Base-by-base conservation (phyloP, 2,888 invertebrate genomes). In the Tuta absoluta region DNA sequence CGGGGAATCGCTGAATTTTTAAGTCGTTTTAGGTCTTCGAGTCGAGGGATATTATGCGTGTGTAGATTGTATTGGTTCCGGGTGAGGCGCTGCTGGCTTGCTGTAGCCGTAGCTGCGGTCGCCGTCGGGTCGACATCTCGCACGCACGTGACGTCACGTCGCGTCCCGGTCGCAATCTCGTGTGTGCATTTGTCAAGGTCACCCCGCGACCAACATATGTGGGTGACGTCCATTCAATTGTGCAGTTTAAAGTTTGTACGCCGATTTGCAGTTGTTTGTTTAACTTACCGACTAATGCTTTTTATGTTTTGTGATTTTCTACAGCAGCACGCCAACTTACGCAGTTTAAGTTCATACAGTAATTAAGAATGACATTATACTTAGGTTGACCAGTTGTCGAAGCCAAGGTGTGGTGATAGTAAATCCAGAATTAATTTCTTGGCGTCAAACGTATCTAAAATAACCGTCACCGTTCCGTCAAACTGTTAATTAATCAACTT, bases 1-100 rank as follows among this genome's bases (percentile, higher is more conserved):
- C 85, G 81, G 80, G 81, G 87, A 89, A 86, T 88, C 81, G 86
- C 81, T 86, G 88, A 89, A 88, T 89, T 90, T 87, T 91, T 87
- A 89, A 89, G 84, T 88, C 85, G 80, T 84, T 86, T 86, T 85
- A 82, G 87, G 81, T 81, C 78, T 75, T 73, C 70, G 76, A 71
- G 73, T 74, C 73, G 72, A 71, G 69, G 67, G 69, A 72, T 76
- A 80, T 79, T 75, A 77, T 74, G 76, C 77, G 78, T 68, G 75
- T 73, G 75, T 63, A 63, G 72, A 75, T 77, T 76, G 73, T 73
- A 73, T 81, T 74, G 72, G 75, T 68, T 72, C 75, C 77, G 77
- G 70, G 68, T 62, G 24, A 24, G 0, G 12, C 3, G n/a, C 4
- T 19, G 38, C n/a, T 8, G 69, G 63, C 14, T 14, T 12, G 14